Evolutionary conservation across 1,140 invertebrate species (phyloP).

Genomic region (Drosophila grimshawi): DNA sequence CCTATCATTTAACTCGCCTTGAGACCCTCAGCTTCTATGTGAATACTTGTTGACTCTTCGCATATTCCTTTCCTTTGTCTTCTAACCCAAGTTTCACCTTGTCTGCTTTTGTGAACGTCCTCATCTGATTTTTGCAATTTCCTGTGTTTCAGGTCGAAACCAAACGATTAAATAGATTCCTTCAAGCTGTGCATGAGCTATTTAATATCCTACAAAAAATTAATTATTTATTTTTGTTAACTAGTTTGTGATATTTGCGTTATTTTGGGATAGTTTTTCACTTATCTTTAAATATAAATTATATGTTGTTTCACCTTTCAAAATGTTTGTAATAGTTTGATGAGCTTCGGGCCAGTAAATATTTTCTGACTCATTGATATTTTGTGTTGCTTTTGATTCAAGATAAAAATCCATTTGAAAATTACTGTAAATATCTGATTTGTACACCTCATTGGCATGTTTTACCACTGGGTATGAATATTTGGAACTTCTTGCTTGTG

Average conservation of each 20-base stretch:
- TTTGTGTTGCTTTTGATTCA: too few relatives aligned
- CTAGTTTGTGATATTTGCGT: neutral
- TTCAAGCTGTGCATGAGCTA: neutral
- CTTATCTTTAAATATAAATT: too few relatives aligned
- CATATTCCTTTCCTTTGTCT: slow-evolving; percentile 23
- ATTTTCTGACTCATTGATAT: too few relatives aligned
- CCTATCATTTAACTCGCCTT: slow-evolving; percentile 29
- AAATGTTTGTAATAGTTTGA: too few relatives aligned
- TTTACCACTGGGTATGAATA: neutral
- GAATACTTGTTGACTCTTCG: slow-evolving; percentile 58
- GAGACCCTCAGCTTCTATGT: neutral
- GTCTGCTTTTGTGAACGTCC: neutral
- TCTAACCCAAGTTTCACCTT: slow-evolving; percentile 1
- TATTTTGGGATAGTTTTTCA: too few relatives aligned
- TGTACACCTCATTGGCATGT: neutral
- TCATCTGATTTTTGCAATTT: slow-evolving; percentile 55
- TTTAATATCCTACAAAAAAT: neutral
- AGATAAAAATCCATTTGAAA: neutral
- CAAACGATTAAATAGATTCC: slow-evolving; percentile 4
- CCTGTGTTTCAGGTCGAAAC: slow-evolving; percentile 37
- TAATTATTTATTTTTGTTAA: neutral
- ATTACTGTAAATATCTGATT: neutral
- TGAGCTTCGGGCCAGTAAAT: too few relatives aligned
- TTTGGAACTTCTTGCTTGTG: slow-evolving; percentile 32
- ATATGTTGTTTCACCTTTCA: too few relatives aligned